A percentile compares a stretch with the other conserved stretches of the same genome.
phyloP scores from a whole-genome alignment of 1,140 invertebrate genomes.

The Camponotus vicinus region DNA sequence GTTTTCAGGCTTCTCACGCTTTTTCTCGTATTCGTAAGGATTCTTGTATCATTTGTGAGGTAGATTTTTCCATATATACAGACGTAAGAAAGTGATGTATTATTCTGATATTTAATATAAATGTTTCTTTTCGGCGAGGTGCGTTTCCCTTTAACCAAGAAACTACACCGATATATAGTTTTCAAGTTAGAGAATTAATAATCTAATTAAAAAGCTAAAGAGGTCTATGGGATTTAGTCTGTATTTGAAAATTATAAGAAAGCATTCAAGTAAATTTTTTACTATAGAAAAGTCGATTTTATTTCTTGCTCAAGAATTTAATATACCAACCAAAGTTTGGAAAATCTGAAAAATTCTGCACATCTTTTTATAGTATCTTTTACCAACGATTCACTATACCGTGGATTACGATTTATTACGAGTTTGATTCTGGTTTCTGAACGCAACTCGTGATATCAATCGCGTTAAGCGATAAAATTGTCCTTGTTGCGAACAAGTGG shows the following conservation, averaged over 20 bases:
- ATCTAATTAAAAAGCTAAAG: conserved; percentile 11
- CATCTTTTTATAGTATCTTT: not conserved
- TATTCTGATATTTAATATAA: conserved; percentile 20
- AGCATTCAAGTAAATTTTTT: not conserved
- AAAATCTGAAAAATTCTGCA: not conserved
- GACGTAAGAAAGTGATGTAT: conserved; percentile 5
- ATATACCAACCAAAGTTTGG: not conserved
- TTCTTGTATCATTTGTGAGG: not conserved
- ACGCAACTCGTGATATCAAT: not conserved
- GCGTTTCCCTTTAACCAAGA: not conserved
- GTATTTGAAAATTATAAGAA: not conserved
- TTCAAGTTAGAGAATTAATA: not conserved
- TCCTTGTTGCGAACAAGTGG: conserved; percentile 19
- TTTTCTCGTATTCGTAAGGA: not conserved
- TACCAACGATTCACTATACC: not conserved
- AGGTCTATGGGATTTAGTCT: not conserved
- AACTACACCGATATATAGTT: not conserved
- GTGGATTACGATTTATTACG: not conserved
- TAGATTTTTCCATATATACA: conserved; percentile 32
- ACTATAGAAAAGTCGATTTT: not conserved
- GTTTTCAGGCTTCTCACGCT: conserved; percentile 21
- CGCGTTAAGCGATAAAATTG: conserved; percentile 24
- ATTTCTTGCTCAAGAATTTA: not conserved
- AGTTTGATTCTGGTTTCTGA: not conserved
- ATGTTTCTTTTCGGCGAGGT: not conserved